Conservation (phyloP, 2,888 invertebrate genomes). For the Drosophila paranaensis region DNA sequence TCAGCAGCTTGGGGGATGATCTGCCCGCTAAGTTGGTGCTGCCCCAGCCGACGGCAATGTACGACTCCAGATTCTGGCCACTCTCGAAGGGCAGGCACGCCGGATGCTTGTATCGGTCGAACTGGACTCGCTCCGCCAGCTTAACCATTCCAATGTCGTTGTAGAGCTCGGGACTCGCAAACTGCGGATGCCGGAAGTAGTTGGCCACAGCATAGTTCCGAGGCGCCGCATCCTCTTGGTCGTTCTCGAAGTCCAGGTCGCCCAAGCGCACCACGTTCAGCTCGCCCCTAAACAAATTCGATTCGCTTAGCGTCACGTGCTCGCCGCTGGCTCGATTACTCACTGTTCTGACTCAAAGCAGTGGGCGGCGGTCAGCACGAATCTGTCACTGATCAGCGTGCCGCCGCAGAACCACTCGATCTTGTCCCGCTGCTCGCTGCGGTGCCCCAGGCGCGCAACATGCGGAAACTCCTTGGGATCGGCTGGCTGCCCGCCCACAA, state of each 20-base stretch:
- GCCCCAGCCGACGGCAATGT: conserved; percentile 86
- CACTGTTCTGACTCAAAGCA: conserved; percentile 64
- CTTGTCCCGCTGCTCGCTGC: neutral
- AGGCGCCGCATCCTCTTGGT: conserved; percentile 73
- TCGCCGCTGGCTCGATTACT: conserved; percentile 10
- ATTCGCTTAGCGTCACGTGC: too few relatives aligned
- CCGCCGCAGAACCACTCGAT: conserved; percentile 80
- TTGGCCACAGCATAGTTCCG: conserved; percentile 73
- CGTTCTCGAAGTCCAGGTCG: conserved; percentile 74
- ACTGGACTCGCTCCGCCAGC: conserved; percentile 81
- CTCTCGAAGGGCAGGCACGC: conserved; percentile 84
- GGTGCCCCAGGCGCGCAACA: conserved; percentile 66
- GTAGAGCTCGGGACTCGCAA: conserved; percentile 76
- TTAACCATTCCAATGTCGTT: conserved; percentile 87
- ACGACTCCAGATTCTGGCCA: conserved; percentile 50
- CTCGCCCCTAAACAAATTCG: conserved; percentile 60
- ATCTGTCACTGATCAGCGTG: conserved; percentile 67
- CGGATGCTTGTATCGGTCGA: conserved; percentile 84
- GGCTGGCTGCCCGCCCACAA: conserved; percentile 79
- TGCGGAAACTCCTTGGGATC: conserved; percentile 81
- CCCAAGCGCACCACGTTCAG: conserved; percentile 78
- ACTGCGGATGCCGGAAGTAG: conserved; percentile 78
- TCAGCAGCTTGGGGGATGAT: conserved; percentile 84
- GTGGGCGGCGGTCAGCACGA: conserved; percentile 69
- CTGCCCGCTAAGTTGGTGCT: conserved; percentile 76